These are phyloP conservation scores for Acrobasis repandana DNA, from an alignment of 2,888 invertebrate species.

Conservation along the genomic window DNA sequence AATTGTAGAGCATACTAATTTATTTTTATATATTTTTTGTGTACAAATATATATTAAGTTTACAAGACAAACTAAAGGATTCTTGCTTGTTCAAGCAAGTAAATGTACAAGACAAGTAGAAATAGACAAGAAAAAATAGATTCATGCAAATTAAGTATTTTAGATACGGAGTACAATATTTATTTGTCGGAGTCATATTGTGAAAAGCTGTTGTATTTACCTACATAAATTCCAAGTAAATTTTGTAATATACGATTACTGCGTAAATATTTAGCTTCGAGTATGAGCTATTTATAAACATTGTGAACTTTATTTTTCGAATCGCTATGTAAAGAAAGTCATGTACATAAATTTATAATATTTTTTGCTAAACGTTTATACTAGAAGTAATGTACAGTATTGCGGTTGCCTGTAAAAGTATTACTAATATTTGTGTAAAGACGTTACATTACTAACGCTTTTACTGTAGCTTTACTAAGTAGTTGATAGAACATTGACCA, in stretches of 20 bases:
- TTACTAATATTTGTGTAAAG: not conserved
- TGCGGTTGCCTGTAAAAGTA: not conserved
- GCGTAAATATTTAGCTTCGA: too few species aligned
- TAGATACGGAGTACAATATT: too few species aligned
- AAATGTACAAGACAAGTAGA: too few species aligned
- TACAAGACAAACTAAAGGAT: not conserved
- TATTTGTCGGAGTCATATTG: not conserved
- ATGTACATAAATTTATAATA: not conserved
- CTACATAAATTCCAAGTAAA: too few species aligned
- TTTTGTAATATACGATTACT: too few species aligned
- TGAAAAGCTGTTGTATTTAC: not conserved
- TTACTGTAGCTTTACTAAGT: constrained; percentile 7
- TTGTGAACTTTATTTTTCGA: not conserved
- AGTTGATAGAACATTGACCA: not conserved
- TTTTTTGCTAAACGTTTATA: not conserved
- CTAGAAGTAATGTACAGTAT: not conserved
- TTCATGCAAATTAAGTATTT: too few species aligned
- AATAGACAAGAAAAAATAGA: too few species aligned
- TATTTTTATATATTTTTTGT: constrained; percentile 42
- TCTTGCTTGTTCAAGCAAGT: too few species aligned
- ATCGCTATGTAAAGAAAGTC: not conserved
- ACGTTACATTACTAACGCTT: not conserved
- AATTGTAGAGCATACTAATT: constrained; percentile 41
- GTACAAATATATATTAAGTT: not conserved
- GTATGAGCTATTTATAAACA: not conserved